These are phyloP conservation scores for Eubasilissa splendida DNA, from an alignment of 2,888 invertebrate species.

Conservation along the genomic window DNA sequence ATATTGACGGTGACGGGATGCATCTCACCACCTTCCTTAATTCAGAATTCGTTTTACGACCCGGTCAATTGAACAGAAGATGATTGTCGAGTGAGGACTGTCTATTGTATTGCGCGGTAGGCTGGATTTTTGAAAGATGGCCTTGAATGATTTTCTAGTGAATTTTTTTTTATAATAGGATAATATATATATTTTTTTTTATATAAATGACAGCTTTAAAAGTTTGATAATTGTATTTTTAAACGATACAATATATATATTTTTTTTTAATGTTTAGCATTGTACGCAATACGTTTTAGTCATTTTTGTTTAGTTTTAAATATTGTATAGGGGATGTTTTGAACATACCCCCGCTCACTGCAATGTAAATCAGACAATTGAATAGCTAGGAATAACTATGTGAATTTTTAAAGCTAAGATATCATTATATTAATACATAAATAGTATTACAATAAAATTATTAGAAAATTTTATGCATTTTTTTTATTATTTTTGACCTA, in stretches of 20 bases:
- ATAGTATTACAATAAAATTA: constrained; percentile 33
- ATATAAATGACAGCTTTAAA: constrained; percentile 16
- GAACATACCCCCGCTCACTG: neutral
- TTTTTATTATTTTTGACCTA: neutral
- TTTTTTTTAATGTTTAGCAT: constrained; percentile 59
- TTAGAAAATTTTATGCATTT: constrained; percentile 1
- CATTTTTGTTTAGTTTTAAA: constrained; percentile 25
- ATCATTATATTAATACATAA: constrained; percentile 19
- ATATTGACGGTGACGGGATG: no score
- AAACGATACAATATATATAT: no score
- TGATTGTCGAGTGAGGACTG: no score
- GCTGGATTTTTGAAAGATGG: no score
- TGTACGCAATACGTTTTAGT: constrained; percentile 31
- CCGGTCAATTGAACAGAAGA: no score
- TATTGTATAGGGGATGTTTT: neutral
- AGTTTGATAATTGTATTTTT: no score
- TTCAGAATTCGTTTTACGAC: no score
- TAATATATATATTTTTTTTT: neutral
- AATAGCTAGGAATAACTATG: constrained; percentile 7
- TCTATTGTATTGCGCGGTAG: no score
- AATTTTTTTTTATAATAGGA: neutral
- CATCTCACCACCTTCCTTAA: no score
- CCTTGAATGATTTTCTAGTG: neutral
- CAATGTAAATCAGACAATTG: constrained; percentile 32
- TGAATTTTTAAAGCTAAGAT: constrained; percentile 23